These are phyloP conservation scores for Therioaphis trifolii DNA, from an alignment of 2,888 invertebrate species.

Conservation along the genomic window DNA sequence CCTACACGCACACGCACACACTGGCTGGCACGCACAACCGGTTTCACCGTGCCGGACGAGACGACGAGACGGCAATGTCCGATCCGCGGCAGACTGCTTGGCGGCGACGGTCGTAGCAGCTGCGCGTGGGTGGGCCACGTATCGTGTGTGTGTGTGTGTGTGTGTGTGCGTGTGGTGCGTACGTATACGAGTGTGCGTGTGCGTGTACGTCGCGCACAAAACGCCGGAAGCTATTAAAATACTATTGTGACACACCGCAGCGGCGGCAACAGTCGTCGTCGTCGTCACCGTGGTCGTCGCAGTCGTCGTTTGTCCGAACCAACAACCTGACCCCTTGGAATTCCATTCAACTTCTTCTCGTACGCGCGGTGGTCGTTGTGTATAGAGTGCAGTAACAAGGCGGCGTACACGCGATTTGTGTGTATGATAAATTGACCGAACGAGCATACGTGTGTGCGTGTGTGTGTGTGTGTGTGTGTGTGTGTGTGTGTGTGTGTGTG, in stretches of 20 bases:
- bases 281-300: not conserved
- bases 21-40: conserved; percentile 27
- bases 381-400: conserved; percentile 29
- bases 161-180: not conserved
- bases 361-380: conserved; percentile 8
- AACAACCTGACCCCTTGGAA: conserved; percentile 32
- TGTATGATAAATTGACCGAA: conserved; percentile 42
- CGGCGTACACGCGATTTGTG: conserved; percentile 21
- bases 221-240: conserved; percentile 63
- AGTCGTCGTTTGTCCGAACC: too few species aligned
- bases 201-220: conserved; percentile 34
- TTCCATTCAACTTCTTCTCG: conserved; percentile 45
- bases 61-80: conserved; percentile 21
- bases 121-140: conserved; percentile 49
- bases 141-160: not conserved
- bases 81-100: conserved; percentile 55
- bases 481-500: too few species aligned
- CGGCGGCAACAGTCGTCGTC: not conserved
- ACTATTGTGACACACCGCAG: conserved; percentile 60
- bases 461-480: too few species aligned
- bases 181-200: not conserved
- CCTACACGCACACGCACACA: not conserved
- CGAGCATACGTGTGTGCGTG: not conserved
- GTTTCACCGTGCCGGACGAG: conserved; percentile 1
- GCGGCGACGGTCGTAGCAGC: conserved; percentile 42